Conservation (phyloP, 1,140 invertebrate genomes). For the Drosophila yakuba region DNA sequence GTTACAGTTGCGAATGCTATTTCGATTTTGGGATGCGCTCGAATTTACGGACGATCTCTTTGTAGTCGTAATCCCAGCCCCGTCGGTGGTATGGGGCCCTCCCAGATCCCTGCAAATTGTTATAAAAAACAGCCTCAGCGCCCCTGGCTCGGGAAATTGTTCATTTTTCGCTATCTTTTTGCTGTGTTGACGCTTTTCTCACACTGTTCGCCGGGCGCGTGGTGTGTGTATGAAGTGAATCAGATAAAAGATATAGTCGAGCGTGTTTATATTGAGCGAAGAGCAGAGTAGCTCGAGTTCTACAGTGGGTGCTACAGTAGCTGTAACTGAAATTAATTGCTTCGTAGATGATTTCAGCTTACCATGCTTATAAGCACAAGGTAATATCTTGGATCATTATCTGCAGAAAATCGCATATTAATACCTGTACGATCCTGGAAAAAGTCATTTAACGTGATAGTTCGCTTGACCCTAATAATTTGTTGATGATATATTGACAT, state of each 20-base stretch:
- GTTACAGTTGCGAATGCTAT: conserved; percentile 67
- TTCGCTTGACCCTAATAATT: too few species aligned
- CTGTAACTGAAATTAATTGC: too few species aligned
- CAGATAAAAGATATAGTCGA: conserved; percentile 69
- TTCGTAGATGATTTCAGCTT: too few species aligned
- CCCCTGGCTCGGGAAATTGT: conserved; percentile 29
- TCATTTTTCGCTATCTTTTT: conserved; percentile 22
- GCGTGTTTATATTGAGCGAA: conserved; percentile 68
- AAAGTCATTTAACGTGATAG: too few species aligned
- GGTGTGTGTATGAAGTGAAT: conserved; percentile 59
- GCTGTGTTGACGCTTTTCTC: conserved; percentile 77
- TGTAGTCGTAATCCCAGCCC: conserved; percentile 32
- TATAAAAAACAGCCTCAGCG: conserved; percentile 71
- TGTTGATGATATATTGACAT: too few species aligned
- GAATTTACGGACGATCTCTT: conserved; percentile 57
- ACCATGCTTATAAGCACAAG: too few species aligned
- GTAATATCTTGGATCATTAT: too few species aligned
- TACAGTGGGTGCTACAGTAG: conserved; percentile 46
- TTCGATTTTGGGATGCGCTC: conserved; percentile 50
- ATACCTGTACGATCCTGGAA: neutral
- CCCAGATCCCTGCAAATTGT: conserved; percentile 48
- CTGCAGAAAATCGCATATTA: too few species aligned
- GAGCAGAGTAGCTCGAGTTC: conserved; percentile 37
- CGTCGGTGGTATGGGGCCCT: conserved; percentile 5
- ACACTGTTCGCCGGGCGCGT: conserved; percentile 59